These are phyloP conservation scores for Sarcophaga subvicina DNA, from an alignment of 2,888 invertebrate genomes.

Conservation along the genomic window DNA sequence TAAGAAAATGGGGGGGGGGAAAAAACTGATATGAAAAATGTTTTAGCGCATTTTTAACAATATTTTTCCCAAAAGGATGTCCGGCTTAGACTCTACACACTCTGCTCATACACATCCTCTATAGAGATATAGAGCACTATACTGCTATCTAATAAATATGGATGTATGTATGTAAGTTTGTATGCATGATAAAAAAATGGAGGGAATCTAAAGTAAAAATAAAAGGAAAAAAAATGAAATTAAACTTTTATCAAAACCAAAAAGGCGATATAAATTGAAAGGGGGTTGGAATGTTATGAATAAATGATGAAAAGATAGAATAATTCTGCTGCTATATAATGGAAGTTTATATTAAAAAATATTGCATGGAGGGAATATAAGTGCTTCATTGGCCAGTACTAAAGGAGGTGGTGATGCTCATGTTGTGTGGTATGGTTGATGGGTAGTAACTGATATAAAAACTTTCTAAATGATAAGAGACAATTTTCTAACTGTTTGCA, in stretches of 20 bases:
- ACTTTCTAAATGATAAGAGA: conserved; percentile 67
- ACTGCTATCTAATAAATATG: conserved; percentile 62
- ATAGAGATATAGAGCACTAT: conserved; percentile 12
- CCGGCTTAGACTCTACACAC: conserved; percentile 73
- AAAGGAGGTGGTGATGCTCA: background rate
- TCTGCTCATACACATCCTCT: background rate
- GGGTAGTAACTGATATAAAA: conserved; percentile 5
- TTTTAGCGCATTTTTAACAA: conserved; percentile 72
- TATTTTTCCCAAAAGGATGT: conserved; percentile 79
- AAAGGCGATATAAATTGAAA: conserved; percentile 49
- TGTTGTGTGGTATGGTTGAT: conserved; percentile 1
- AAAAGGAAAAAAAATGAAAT: conserved; percentile 70
- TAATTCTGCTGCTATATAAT: conserved; percentile 21
- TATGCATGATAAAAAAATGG: conserved; percentile 3
- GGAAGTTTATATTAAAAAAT: conserved; percentile 30
- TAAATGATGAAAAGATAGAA: conserved; percentile 33
- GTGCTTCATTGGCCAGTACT: background rate
- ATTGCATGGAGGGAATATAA: background rate
- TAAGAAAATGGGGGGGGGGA: conserved; percentile 3
- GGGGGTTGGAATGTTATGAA: conserved; percentile 42
- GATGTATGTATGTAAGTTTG: conserved; percentile 71
- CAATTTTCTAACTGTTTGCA: conserved; percentile 71
- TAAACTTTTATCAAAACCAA: conserved; percentile 77
- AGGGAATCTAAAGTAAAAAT: conserved; percentile 28
- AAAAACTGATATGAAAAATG: conserved; percentile 64